Evolutionary conservation across 2,888 invertebrate species (phyloP).

Genomic region (Hofmannophila pseudospretella): DNA sequence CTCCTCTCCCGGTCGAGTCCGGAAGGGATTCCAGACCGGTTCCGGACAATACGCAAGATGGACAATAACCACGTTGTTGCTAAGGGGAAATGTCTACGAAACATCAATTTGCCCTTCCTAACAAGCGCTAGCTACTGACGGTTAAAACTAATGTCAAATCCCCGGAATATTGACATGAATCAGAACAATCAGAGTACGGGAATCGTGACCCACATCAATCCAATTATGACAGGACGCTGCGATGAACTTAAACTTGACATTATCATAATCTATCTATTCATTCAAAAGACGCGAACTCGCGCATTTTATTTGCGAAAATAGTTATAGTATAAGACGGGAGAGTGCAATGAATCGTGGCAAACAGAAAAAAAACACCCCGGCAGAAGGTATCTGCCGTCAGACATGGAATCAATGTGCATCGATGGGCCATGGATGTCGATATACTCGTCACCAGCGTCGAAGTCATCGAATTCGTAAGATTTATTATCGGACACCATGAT

Average conservation of each 20-base stretch:
- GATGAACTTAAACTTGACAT: slow-evolving; percentile 18
- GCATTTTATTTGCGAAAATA: slow-evolving; percentile 28
- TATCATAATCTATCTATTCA: slow-evolving; percentile 27
- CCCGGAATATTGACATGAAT: slow-evolving; percentile 43
- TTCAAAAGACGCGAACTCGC: slow-evolving; percentile 23
- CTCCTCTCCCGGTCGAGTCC: slow-evolving; percentile 32
- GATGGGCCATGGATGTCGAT: too few species aligned
- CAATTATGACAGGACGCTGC: slow-evolving; percentile 42
- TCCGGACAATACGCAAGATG: slow-evolving; percentile 41
- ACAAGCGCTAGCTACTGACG: slow-evolving; percentile 38
- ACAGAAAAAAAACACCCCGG: too few species aligned
- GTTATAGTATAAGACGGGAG: slow-evolving; percentile 18
- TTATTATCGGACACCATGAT: too few species aligned
- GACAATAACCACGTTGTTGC: slow-evolving; percentile 44
- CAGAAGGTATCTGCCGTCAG: too few species aligned
- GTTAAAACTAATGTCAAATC: slow-evolving; percentile 45
- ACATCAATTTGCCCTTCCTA: slow-evolving; percentile 32
- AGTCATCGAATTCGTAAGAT: too few species aligned
- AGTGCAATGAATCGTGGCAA: slow-evolving; percentile 41
- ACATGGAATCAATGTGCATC: too few species aligned
- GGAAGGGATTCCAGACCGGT: slow-evolving; percentile 52
- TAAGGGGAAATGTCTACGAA: slow-evolving; percentile 45
- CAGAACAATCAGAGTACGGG: slow-evolving; percentile 41
- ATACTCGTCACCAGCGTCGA: too few species aligned
- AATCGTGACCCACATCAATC: slow-evolving; percentile 53